Conservation (phyloP, 2,797 vertebrate genomes). For the Amblyraja radiata region DNA sequence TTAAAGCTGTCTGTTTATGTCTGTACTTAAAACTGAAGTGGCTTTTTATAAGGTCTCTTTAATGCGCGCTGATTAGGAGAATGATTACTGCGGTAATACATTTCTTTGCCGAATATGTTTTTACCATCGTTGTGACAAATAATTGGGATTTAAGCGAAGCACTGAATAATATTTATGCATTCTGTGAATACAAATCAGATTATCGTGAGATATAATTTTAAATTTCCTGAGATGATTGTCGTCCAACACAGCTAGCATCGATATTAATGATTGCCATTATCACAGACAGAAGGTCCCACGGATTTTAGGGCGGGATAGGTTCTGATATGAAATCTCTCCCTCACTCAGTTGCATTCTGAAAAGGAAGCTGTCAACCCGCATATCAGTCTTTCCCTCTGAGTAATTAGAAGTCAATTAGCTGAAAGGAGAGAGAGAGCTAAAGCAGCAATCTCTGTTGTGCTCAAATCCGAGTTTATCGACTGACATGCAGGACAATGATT, state of each 20-base stretch:
- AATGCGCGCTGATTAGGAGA: background rate
- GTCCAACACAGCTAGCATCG: too few species aligned
- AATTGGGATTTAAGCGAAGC: background rate
- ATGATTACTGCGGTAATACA: background rate
- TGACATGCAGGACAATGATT: background rate
- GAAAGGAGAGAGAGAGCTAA: background rate
- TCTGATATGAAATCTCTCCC: conserved; percentile 22
- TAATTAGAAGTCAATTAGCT: conserved; percentile 6
- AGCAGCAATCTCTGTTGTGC: background rate
- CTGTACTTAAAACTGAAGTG: conserved; percentile 25
- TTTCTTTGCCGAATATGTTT: background rate
- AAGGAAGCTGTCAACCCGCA: background rate
- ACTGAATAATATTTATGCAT: background rate
- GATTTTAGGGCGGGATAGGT: background rate
- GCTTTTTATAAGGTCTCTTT: background rate
- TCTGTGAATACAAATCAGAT: background rate
- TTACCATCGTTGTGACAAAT: background rate
- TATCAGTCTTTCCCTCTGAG: background rate
- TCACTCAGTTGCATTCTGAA: background rate
- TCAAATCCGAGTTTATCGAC: background rate
- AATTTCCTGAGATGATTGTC: background rate
- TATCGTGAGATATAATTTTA: background rate
- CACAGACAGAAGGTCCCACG: background rate
- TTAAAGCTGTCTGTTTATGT: conserved; percentile 27
- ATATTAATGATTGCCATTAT: background rate